phyloP scores from a whole-genome alignment of 2,113 vertebrate species.

The Plotosus lineatus region DNA sequence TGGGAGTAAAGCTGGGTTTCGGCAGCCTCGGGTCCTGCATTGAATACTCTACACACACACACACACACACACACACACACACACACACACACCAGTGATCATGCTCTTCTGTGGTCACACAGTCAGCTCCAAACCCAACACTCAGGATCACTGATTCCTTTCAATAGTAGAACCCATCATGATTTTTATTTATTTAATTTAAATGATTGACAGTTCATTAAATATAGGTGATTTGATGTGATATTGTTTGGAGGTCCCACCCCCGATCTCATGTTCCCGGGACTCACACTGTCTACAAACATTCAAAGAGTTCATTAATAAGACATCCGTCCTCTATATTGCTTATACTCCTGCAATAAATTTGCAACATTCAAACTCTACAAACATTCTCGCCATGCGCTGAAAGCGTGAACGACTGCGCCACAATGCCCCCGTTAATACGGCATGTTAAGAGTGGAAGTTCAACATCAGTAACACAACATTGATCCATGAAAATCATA shows the following conservation, averaged over 20 bases:
- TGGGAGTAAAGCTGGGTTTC: constrained; percentile 87
- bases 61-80: constrained; percentile 19
- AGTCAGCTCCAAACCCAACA: not conserved
- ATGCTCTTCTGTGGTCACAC: not conserved
- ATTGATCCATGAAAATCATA: too few relatives aligned
- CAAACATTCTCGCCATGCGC: too few relatives aligned
- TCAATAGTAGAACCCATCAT: not conserved
- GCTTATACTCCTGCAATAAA: too few relatives aligned
- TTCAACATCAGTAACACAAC: not conserved
- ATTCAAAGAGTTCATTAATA: not conserved
- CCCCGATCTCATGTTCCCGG: not conserved
- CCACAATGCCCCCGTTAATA: too few relatives aligned
- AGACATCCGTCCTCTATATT: too few relatives aligned
- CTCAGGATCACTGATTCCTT: too few relatives aligned
- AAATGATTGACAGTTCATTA: not conserved
- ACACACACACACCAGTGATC: not conserved
- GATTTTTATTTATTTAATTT: not conserved
- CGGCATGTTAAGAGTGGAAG: too few relatives aligned
- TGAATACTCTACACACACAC: constrained; percentile 71
- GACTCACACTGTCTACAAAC: not conserved
- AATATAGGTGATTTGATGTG: not conserved
- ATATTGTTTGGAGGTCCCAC: not conserved
- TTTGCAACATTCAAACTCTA: too few relatives aligned
- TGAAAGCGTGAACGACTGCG: too few relatives aligned
- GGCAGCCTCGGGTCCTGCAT: constrained; percentile 90